Evolutionary conservation across 2,113 vertebrate genomes (phyloP).

Genomic region (Notothenia rossii): DNA sequence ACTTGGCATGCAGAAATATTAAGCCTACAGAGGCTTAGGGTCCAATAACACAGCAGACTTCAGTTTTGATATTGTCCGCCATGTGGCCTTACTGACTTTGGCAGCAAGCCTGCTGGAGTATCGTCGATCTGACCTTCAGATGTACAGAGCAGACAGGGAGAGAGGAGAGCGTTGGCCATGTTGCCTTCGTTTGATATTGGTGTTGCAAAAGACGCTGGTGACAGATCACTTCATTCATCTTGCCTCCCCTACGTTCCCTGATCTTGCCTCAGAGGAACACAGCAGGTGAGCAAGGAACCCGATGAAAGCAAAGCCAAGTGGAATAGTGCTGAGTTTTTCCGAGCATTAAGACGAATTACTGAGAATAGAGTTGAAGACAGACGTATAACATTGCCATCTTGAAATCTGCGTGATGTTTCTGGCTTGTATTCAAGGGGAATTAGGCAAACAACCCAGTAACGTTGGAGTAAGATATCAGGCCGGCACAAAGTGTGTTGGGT

Average conservation of each 20-base stretch:
- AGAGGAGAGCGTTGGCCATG: conserved; percentile 26
- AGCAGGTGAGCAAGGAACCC: conserved; percentile 18
- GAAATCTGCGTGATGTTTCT: background rate
- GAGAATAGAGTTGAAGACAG: conserved; percentile 2
- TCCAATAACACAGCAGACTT: conserved; percentile 29
- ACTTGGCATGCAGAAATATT: conserved; percentile 9
- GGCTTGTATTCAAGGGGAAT: background rate
- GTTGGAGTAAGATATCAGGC: conserved; percentile 29
- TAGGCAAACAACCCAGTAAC: conserved; percentile 6
- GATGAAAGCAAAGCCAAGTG: conserved; percentile 9
- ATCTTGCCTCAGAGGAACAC: conserved; percentile 18
- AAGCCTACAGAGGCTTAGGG: conserved; percentile 22
- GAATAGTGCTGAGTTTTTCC: background rate
- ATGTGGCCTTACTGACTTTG: background rate
- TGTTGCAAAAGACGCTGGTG: conserved; percentile 19
- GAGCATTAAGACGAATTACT: conserved; percentile 19
- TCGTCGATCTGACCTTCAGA: background rate
- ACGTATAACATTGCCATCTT: conserved; percentile 11
- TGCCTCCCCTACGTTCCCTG: background rate
- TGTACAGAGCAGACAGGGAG: background rate
- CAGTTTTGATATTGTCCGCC: conserved; percentile 19
- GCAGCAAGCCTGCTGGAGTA: background rate
- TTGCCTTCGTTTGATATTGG: conserved; percentile 9
- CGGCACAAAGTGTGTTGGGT: background rate
- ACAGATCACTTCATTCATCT: conserved; percentile 63